Evolutionary conservation across 2,888 invertebrate genomes (phyloP).

Genomic region (Eupeodes latifasciatus): DNA sequence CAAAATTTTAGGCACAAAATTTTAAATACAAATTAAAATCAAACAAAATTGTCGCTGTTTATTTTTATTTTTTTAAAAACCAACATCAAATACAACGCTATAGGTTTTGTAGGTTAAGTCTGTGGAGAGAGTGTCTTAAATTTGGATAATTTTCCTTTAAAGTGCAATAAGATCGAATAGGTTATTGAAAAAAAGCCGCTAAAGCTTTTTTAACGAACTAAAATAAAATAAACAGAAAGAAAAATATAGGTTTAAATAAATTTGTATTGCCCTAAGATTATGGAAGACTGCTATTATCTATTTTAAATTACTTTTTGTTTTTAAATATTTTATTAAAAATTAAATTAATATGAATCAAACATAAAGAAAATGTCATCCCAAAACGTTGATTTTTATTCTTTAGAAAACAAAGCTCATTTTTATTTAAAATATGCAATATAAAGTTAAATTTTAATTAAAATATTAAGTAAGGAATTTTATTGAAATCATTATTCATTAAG

Average conservation of each 20-base stretch:
- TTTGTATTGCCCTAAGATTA: slow-evolving; percentile 77
- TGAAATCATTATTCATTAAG: no score
- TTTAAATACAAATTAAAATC: background rate
- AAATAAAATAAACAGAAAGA: slow-evolving; percentile 15
- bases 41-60: background rate
- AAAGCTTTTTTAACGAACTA: slow-evolving; percentile 36
- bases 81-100: slow-evolving; percentile 20
- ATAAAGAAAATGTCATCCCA: background rate
- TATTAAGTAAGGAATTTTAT: no score
- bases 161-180: slow-evolving; percentile 56
- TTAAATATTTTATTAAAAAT: background rate
- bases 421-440: no score
- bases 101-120: slow-evolving; percentile 21
- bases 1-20: slow-evolving; percentile 52
- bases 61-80: background rate
- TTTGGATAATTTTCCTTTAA: background rate
- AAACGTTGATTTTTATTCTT: background rate
- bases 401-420: no score
- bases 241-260: slow-evolving; percentile 43
- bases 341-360: background rate
- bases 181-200: slow-evolving; percentile 32
- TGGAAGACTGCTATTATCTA: slow-evolving; percentile 79
- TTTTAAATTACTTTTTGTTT: slow-evolving; percentile 62
- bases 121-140: slow-evolving; percentile 67
- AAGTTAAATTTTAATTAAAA: no score